A percentile compares a stretch with the other conserved stretches of the same genome.
phyloP scores from a whole-genome alignment of 2,888 invertebrate genomes.

The Pristionchus japonicus region DNA sequence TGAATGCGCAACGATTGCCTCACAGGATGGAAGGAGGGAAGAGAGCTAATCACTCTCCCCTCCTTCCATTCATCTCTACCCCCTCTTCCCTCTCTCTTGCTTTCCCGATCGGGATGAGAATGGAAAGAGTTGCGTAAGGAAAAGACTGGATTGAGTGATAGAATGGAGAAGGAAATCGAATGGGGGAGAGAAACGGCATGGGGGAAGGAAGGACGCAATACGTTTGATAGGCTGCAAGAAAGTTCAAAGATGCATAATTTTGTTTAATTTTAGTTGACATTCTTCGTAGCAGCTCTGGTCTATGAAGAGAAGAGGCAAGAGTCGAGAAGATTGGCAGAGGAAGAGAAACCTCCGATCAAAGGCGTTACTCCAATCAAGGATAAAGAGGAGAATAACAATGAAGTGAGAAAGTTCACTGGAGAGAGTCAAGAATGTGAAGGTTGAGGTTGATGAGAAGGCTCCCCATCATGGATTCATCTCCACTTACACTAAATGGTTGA shows the following conservation, averaged over 20 bases:
- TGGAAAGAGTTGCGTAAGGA: neutral
- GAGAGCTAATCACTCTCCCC: neutral
- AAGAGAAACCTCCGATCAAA: slow-evolving; percentile 44
- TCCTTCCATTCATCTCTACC: neutral
- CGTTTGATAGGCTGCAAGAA: too few relatives aligned
- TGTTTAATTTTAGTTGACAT: slow-evolving; percentile 55
- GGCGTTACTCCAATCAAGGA: neutral
- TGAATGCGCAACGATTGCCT: neutral
- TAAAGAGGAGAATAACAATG: slow-evolving; percentile 11
- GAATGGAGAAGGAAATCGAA: neutral
- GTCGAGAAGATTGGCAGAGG: slow-evolving; percentile 16
- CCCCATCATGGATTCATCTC: slow-evolving; percentile 62
- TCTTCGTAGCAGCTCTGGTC: slow-evolving; percentile 65
- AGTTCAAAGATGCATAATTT: neutral
- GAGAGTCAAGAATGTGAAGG: too few relatives aligned
- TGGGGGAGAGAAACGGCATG: neutral
- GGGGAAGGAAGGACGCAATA: neutral
- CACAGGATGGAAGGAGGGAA: neutral
- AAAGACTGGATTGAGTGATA: slow-evolving; percentile 30
- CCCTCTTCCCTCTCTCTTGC: neutral
- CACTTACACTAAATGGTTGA: slow-evolving; percentile 59
- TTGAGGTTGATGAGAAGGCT: slow-evolving; percentile 9
- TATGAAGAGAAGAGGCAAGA: slow-evolving; percentile 59
- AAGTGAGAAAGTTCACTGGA: too few relatives aligned
- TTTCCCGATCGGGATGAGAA: neutral